Base-by-base conservation (phyloP, 2,888 invertebrate species). In the Cremastinae sp. region DNA sequence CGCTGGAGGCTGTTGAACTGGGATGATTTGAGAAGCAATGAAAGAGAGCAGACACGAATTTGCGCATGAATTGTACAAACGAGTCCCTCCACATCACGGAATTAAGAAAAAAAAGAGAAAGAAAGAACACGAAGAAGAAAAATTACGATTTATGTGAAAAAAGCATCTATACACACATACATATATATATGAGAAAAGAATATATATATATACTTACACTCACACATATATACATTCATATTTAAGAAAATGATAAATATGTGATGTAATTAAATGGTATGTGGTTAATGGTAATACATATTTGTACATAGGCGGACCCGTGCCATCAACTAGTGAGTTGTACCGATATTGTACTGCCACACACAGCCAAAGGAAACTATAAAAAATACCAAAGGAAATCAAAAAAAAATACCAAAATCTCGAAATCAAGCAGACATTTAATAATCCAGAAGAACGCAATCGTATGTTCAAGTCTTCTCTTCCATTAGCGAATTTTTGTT, bases 231-330 rank as follows among this genome's bases (percentile, higher is more conserved):
- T 83, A 86, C 84, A 84, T 82, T 82, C 82, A 74, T 76, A 83
- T 81, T 81, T 14, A 49, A 37, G 28, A 86, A 88, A 87, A 85
- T 83, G 85, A 88, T 87, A 87, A 86, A 84, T 87, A 89, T 89
- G 88, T 88, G 88, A 90, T 89, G 88, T 89, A 89, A 86, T 89
- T 87, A 88, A 88, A 88, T 88, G 87, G 86, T 89, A 88, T 89
- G 88, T 88, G 87, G 87, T 88, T 87, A 73, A 88, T 88, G 87
- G 87, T 88, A 88, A 87, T 87, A 84, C 83, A 84, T 88, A 89
- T 87, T 87, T 88, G 88, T 88, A 88, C 85, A 88, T 88, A 88
- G 85, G 85, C 87, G 86, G 88, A 88, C 87, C 88, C 88, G 87
- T 88, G 88, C 88, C 88, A 88, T 88, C 84, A 88, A 88, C 86